Evolutionary conservation across 2,888 invertebrate species (phyloP), one percentile per base, ranked within the genome.

Genomic region (Thereva nobilitata): DNA sequence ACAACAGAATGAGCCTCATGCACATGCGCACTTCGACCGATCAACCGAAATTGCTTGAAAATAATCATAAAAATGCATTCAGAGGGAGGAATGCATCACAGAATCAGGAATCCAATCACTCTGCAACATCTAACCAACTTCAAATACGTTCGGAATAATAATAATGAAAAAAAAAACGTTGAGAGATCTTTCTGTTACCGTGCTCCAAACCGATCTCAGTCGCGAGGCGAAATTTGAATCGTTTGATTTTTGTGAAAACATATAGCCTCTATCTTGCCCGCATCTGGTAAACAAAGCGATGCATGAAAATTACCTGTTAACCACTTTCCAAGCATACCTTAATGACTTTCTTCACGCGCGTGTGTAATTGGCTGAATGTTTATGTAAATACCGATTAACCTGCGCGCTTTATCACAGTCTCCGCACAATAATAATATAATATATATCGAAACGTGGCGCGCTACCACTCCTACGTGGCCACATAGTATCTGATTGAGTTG

Each of bases 241-340:
- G 23, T 23, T 23, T 23, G 23, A 23, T 23, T 23, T 23, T 23
- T 2, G 23, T 23, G 34, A 50, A 50, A 50, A 50, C 50, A 53
- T 9, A 53, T 37, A 7, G n/a, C 37, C 34, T 23, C 23, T n/a
- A 12, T n/a, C 23, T 50, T 50, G 5, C 4, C 23, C 34, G 10
- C 37, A 10, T 42, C 9, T 8, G 8, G 53, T 40, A 10, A 40
- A 37, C 53, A 50, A 5, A 37, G 38, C 37, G n/a, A 53, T 53
- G 38, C 37, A 38, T 37, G 38, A 53, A 50, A 50, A 50, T 50
- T 9, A 37, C 45, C 47, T 38, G 57, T 59, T 59, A 61, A 61
- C 49, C 41, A 61, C 61, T 61, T 61, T 61, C 61, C 23, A n/a
- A 61, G 61, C 61, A 61, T 59, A 47, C 61, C 50, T 61, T 61